Base-by-base conservation (phyloP, 1,140 invertebrate species). In the Zelostemma sp. region DNA sequence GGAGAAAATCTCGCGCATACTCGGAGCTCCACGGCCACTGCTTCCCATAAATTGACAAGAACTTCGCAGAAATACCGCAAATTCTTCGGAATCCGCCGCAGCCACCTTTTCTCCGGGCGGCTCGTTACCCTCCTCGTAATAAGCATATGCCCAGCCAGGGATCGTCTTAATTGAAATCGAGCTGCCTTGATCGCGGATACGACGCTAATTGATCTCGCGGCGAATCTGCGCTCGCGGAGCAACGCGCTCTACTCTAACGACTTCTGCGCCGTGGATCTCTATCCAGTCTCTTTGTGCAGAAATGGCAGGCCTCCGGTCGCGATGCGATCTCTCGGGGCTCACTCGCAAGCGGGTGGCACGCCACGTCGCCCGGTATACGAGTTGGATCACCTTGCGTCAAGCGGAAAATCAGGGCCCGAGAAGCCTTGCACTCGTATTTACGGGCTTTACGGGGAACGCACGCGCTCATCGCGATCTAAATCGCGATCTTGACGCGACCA, bases 161-260 rank as follows among this genome's bases (percentile, higher is more conserved):
- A 38, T 47, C 57, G 51, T 68, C 65, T 72, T 68, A 72, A 72
- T 68, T 65, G 70, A 72, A 72, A 72, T 68, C 70, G 63, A 72
- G 53, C 53, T 62, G 51, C 51, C 58, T 68, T 49, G 64, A 68
- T 72, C 65, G 60, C 49, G 57, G 65, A 72, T 68, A 54, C 65
- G 58, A 68, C 65, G 65, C 70, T 73, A 68, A 73, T 73, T 73
- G 70, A 68, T 68, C 65, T 68, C 59, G 65, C 61, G 50, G 64
- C 54, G 65, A 63, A 73, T 73, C 70, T 68, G 59, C 57, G 64
- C 45, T 40, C 47, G 41, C 8, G 33, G 28, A 15, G 0, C 28
- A 33, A 5, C 15, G 17, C 2, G 6, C 41, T 18, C 41, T 43
- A 11, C n/a, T 35, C 50, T 66, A 59, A 53, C 53, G 41, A 45